Percentiles rank a stretch among this genome's conserved stretches.
These are phyloP conservation scores for Temnothorax curvispinosus DNA, from an alignment of 1,140 invertebrate species.

Conservation along the genomic window DNA sequence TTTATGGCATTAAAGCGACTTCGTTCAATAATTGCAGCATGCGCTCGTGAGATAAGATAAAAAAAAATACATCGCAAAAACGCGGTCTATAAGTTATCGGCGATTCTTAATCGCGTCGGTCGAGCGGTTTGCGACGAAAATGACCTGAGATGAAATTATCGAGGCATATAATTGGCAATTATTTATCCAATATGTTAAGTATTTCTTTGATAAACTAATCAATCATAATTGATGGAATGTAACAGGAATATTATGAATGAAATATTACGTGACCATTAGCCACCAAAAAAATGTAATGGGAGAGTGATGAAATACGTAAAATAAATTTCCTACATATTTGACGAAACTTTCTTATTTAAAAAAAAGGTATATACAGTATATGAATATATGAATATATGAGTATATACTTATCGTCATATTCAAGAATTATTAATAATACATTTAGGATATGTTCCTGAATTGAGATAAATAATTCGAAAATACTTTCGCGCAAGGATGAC, in stretches of 20 bases:
- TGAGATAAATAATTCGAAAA: neutral
- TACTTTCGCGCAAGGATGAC: neutral
- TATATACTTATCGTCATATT: neutral
- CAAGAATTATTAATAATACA: neutral
- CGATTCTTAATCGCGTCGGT: neutral
- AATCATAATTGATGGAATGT: neutral
- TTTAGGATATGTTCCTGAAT: neutral
- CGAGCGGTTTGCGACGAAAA: neutral
- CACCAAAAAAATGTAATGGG: neutral
- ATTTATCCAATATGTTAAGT: neutral
- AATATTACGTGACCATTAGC: neutral
- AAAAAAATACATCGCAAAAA: conserved; percentile 28
- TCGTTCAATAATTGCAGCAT: conserved; percentile 39
- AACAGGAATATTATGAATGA: neutral
- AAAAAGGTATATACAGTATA: neutral
- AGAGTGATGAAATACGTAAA: neutral
- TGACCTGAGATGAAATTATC: neutral
- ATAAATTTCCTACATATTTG: neutral
- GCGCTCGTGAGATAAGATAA: conserved; percentile 47
- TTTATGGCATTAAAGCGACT: conserved; percentile 14
- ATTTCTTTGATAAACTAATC: neutral
- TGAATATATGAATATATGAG: neutral
- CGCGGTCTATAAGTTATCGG: no score
- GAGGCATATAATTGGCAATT: neutral
- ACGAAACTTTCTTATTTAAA: neutral